Evolutionary conservation across 2,797 vertebrate genomes (phyloP), one percentile per base, ranked within the genome.

Genomic region (Odontamblyopus rebecca): DNA sequence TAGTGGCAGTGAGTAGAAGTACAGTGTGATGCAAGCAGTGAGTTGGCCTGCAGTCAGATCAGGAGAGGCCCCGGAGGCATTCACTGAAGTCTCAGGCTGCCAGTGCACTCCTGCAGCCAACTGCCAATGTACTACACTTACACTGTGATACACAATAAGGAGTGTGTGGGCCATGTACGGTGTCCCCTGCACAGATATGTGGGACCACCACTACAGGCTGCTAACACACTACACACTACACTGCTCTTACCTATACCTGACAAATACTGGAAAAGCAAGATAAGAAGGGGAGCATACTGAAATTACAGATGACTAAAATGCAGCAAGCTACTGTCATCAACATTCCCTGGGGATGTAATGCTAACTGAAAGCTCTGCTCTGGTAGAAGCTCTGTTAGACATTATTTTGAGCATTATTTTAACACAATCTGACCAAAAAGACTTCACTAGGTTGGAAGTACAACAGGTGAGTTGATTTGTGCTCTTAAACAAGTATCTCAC

Each of bases 61-160:
- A 86, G 73, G 84, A 85, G 85, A 78, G 80, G 80, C 90, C 87
- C 87, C 90, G 15, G 85, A 88, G 87, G 90, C 83, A 61, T 81
- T 87, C 82, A 81, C 72, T 72, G 57, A 69, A 78, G 80, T 90
- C 90, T 87, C 86, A 75, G 67, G 70, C 75, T 80, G 82, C 79
- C 76, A 56, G 54, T 4, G 27, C 64, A 29, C 12, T 66, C 77
- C 73, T 74, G 69, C 19, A 61, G 57, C 57, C 27, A 0, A 35
- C 76, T 69, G 73, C 35, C 38, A 79, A 72, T 76, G 70, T 64
- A 72, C 78, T 83, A 72, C 72, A 74, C 75, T 54, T 72, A 54
- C 68, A 71, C 84, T 74, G 13, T 71, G 77, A 67, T 53, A 16
- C 50, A 73, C 77, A 77, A 6, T 32, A 77, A 73, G 81, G 82